Conservation (phyloP, 92 coral and sea anemone genomes). For the Parazoanthus atlanticus region DNA sequence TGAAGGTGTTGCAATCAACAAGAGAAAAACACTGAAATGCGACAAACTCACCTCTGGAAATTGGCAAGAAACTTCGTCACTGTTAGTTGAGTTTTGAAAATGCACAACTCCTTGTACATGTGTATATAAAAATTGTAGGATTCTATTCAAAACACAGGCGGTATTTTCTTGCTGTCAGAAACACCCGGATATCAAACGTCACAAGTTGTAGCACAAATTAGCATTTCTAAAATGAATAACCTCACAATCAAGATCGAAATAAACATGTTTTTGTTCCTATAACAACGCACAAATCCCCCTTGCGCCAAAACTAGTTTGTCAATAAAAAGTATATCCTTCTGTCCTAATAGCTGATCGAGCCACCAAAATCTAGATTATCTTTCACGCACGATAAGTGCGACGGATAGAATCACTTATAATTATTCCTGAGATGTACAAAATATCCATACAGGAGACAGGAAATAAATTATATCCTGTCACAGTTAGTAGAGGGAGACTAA, state of each 20-base stretch:
- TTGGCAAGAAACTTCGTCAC: neutral
- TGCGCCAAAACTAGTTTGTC: neutral
- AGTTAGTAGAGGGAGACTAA: no score
- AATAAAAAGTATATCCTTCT: neutral
- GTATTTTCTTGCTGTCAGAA: neutral
- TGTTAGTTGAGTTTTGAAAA: neutral
- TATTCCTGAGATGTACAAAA: no score
- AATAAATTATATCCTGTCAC: neutral
- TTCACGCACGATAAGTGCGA: neutral
- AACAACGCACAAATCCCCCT: neutral
- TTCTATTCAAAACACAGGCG: neutral
- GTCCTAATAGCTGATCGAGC: neutral
- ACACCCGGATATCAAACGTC: conserved; percentile 32
- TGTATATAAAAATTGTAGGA: neutral
- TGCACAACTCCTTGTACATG: neutral
- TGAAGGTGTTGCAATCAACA: conserved; percentile 16
- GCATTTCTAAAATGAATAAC: neutral
- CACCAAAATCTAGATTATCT: neutral
- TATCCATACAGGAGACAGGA: neutral
- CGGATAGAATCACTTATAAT: neutral
- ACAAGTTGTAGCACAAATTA: neutral
- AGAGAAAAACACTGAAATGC: neutral
- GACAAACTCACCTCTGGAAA: conserved; percentile 8
- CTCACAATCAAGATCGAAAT: neutral
- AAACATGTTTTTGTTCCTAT: conserved; percentile 20